Evolutionary conservation across 1,140 invertebrate genomes (phyloP).

Genomic region (Bombus superbus): DNA sequence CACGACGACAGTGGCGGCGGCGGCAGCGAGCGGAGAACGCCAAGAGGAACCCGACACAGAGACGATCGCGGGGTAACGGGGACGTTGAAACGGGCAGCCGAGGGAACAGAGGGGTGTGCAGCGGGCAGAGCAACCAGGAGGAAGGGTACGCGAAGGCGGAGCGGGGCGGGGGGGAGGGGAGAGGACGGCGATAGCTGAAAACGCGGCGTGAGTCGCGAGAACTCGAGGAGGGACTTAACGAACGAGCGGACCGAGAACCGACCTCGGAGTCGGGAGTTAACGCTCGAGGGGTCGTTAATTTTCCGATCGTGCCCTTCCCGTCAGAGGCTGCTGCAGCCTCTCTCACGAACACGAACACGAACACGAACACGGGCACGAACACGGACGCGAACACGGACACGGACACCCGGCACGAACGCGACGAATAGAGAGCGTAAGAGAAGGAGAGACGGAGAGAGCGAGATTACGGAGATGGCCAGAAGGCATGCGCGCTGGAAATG

Average conservation of each 20-base stretch:
- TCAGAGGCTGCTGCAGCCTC: slow-evolving; percentile 53
- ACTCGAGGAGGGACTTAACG: slow-evolving; percentile 66
- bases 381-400: not conserved
- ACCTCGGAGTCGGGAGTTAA: slow-evolving; percentile 68
- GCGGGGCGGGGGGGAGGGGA: not conserved
- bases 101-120: not conserved
- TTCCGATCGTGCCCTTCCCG: slow-evolving; percentile 71
- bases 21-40: slow-evolving; percentile 1
- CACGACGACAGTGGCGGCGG: not conserved
- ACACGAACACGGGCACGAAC: slow-evolving; percentile 5
- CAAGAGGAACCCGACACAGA: slow-evolving; percentile 34
- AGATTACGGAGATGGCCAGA: slow-evolving; percentile 37
- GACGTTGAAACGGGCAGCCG: not conserved
- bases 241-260: slow-evolving; percentile 62
- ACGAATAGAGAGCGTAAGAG: not conserved
- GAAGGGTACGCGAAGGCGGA: not conserved
- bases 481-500: slow-evolving; percentile 67
- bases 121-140: not conserved
- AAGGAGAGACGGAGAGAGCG: slow-evolving; percentile 3
- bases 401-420: not conserved
- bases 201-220: slow-evolving; percentile 66
- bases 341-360: not conserved
- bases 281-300: slow-evolving; percentile 73
- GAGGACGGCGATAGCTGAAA: slow-evolving; percentile 53
- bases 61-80: slow-evolving; percentile 7